phyloP scores from a whole-genome alignment of 2,797 vertebrate species.

The Myotis daubentonii region DNA sequence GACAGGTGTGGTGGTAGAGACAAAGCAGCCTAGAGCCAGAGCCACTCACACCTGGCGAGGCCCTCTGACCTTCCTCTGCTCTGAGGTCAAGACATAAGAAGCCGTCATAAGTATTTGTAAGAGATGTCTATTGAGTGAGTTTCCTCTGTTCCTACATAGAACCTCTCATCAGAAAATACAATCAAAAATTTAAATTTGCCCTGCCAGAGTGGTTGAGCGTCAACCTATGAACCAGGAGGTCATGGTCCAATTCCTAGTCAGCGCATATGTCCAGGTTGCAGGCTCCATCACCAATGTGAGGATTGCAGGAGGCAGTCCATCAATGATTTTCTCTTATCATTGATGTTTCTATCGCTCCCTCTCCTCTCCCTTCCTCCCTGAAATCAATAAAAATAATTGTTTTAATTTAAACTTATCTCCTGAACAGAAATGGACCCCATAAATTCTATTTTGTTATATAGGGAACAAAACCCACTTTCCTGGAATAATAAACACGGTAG shows the following conservation, averaged over 20 bases:
- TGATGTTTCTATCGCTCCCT: too few species aligned
- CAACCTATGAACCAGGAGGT: too few species aligned
- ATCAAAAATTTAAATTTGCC: slow-evolving; percentile 7
- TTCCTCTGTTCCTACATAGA: not conserved
- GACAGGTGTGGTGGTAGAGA: not conserved
- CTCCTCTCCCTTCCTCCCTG: too few species aligned
- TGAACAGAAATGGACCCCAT: not conserved
- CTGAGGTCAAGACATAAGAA: not conserved
- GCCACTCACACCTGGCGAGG: accelerated
- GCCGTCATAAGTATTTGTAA: not conserved
- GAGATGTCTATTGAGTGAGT: not conserved
- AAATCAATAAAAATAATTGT: too few species aligned
- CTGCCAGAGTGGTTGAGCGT: too few species aligned
- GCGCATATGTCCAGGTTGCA: too few species aligned
- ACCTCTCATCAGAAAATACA: not conserved
- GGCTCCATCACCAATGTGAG: too few species aligned
- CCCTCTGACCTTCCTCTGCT: not conserved
- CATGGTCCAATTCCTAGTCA: too few species aligned
- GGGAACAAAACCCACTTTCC: slow-evolving; percentile 40
- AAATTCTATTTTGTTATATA: slow-evolving; percentile 10
- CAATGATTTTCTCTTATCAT: too few species aligned
- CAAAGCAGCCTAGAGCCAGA: not conserved
- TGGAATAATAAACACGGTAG: not conserved
- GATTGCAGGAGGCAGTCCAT: too few species aligned
- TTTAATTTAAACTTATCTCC: not conserved